Base-by-base conservation (phyloP, 2,888 invertebrate genomes). In the Rotaria sp. region DNA sequence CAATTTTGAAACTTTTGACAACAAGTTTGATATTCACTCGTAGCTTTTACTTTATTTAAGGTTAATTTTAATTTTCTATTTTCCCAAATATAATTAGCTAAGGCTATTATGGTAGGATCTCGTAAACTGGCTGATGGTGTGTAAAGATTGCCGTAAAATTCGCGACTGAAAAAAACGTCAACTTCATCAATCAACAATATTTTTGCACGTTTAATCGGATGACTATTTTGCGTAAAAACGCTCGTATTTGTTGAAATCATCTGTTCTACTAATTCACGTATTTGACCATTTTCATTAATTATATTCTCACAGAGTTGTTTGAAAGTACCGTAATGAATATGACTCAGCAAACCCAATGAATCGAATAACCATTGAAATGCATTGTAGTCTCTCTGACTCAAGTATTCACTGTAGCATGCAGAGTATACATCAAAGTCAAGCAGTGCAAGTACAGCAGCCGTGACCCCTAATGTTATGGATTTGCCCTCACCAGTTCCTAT, bases 401-500 rank as follows among this genome's bases (percentile, higher is more conserved):
- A 57, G 50, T 84, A 38, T 50, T 84, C 38, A 50, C 84, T 84
- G n/a, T 84, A 84, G 38, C 84, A 84, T 35, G 26, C 84, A 57
- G 50, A 84, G 10, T 18, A 84, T 8, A 84, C 84, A 38, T 84
- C 50, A 15, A 24, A 84, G 24, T 50, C 84, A 52, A 50, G 8
- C 26, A 84, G 15, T 4, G 84, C 30, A 18, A 84, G 50, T 24
- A 84, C 35, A 21, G 30, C 38, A 8, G 84, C 52, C 4, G 50
- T 15, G 30, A 84, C 38, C 38, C 50, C 48, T 57, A 84, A 30
- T n/a, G 50, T 84, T 35, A 84, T 38, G 13, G 84, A 84, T 50
- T 84, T 84, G 48, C 84, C 84, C 38, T 84, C 84, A 30, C 84
- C 84, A 84, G 84, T 84, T 35, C 84, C 50, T 48, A 84, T 50